These are phyloP conservation scores for Lanius collurio DNA, from an alignment of 2,113 vertebrate genomes.

Conservation along the genomic window DNA sequence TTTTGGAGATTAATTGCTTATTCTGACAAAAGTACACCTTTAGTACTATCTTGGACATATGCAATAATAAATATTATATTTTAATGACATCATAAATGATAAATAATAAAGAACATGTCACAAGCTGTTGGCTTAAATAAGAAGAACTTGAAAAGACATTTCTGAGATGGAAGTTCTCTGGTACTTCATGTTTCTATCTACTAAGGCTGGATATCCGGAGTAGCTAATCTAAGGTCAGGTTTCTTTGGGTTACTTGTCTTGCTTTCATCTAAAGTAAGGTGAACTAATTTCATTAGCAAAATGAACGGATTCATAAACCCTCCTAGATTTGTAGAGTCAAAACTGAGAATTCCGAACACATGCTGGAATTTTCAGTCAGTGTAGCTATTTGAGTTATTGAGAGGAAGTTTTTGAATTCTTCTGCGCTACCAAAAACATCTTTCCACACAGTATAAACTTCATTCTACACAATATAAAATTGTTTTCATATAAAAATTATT, in stretches of 20 bases:
- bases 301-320: not conserved
- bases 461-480: not conserved
- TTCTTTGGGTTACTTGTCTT: not conserved
- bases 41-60: not conserved
- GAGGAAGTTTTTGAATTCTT: not conserved
- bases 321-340: not conserved
- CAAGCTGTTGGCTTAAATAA: not conserved
- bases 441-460: not conserved
- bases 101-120: not conserved
- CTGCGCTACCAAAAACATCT: not conserved
- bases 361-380: not conserved
- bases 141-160: not conserved
- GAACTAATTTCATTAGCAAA: not conserved
- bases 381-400: not conserved
- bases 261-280: not conserved
- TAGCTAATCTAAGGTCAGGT: not conserved
- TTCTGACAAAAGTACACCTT: not conserved
- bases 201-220: not conserved
- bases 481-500: not conserved
- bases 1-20: not conserved
- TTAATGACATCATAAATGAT: not conserved
- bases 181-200: not conserved
- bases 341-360: not conserved
- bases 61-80: not conserved
- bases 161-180: not conserved